Evolutionary conservation across 2,888 invertebrate species (phyloP).

Genomic region (Dynastes hyllus): DNA sequence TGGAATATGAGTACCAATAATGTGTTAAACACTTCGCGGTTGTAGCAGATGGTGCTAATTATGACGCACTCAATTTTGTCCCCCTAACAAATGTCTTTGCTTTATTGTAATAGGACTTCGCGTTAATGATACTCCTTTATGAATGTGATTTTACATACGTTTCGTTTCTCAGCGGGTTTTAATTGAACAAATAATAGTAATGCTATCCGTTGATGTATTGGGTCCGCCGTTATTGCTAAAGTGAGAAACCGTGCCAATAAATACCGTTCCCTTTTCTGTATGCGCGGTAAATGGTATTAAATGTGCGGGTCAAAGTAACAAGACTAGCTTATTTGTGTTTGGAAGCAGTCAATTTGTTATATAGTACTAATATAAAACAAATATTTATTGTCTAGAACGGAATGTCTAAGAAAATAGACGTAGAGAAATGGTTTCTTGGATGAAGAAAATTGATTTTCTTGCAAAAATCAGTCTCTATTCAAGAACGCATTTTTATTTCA

Average conservation of each 20-base stretch:
- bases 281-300: no score
- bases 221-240: neutral
- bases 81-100: constrained; percentile 52
- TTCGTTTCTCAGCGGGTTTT: constrained; percentile 28
- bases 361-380: neutral
- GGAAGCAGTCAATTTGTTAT: no score
- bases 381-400: neutral
- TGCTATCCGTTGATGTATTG: neutral
- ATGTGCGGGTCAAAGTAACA: no score
- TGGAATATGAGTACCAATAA: constrained; percentile 49
- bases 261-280: neutral
- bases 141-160: constrained; percentile 52
- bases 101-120: constrained; percentile 50
- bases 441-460: no score
- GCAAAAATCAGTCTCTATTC: no score
- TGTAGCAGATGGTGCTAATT: constrained; percentile 52
- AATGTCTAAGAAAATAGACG: no score
- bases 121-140: constrained; percentile 50
- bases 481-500: no score
- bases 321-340: no score
- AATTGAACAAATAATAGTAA: constrained; percentile 34
- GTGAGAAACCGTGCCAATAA: neutral
- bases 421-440: no score
- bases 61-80: constrained; percentile 50
- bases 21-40: constrained; percentile 53